Evolutionary conservation across 2,888 invertebrate genomes (phyloP).

Genomic region (Epistrophe eligans): DNA sequence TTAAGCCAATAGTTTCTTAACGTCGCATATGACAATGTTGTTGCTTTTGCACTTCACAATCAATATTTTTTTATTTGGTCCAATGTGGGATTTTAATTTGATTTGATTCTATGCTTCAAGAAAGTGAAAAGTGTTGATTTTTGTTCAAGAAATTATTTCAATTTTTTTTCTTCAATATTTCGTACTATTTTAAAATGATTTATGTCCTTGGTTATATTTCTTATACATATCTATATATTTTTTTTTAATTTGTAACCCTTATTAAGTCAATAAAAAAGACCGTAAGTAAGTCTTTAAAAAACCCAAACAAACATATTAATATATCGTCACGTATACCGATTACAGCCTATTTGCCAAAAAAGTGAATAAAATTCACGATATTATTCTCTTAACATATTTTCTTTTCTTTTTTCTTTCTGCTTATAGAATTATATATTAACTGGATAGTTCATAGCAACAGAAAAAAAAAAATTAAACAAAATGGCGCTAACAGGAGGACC

Average conservation of each 20-base stretch:
- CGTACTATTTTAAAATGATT: background rate
- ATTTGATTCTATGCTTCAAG: no score
- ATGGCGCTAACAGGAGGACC: slow-evolving; percentile 64
- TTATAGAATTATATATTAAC: slow-evolving; percentile 58
- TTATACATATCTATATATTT: background rate
- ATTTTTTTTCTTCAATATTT: background rate
- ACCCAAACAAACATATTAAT: slow-evolving; percentile 11
- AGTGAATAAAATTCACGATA: slow-evolving; percentile 37
- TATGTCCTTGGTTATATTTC: background rate
- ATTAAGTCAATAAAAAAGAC: background rate
- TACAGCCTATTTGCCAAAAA: background rate
- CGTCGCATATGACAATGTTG: no score
- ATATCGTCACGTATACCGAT: background rate
- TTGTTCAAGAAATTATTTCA: no score
- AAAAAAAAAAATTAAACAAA: slow-evolving; percentile 29
- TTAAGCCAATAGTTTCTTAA: no score
- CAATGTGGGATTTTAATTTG: no score
- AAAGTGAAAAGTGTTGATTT: no score
- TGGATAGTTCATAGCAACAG: slow-evolving; percentile 29
- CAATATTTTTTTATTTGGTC: no score
- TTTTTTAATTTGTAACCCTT: background rate
- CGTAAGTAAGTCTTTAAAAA: slow-evolving; percentile 33
- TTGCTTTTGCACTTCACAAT: no score
- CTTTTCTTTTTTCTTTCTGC: slow-evolving; percentile 37
- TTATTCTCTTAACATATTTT: slow-evolving; percentile 36